Evolutionary conservation across 2,888 invertebrate genomes (phyloP).

Genomic region (Torymus aiolomorphi): DNA sequence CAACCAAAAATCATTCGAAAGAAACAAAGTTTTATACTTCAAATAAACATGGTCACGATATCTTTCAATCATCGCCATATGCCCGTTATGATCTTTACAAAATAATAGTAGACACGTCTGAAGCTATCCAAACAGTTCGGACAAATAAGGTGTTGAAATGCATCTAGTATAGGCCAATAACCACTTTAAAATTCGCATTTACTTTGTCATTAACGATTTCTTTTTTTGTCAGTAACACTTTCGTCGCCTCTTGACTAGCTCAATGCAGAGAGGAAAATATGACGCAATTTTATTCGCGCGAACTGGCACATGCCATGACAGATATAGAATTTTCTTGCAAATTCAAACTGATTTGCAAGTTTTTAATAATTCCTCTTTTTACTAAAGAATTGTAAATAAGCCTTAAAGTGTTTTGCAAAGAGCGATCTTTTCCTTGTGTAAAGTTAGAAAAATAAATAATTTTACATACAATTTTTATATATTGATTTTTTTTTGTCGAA

Average conservation of each 20-base stretch:
- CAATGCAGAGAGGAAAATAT: background rate
- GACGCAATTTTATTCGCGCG: slow-evolving; percentile 26
- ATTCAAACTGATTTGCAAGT: slow-evolving; percentile 1
- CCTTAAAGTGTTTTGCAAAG: too few species aligned
- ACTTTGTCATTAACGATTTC: slow-evolving; percentile 30
- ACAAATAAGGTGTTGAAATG: slow-evolving; percentile 27
- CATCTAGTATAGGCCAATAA: background rate
- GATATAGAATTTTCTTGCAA: background rate
- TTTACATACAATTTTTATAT: too few species aligned
- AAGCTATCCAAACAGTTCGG: slow-evolving; percentile 8
- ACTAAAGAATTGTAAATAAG: too few species aligned
- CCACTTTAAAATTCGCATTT: slow-evolving; percentile 23
- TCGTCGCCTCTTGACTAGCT: slow-evolving; percentile 7
- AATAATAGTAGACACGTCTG: background rate
- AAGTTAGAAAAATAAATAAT: too few species aligned
- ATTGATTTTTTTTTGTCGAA: too few species aligned
- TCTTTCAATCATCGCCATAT: too few species aligned
- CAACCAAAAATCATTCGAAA: too few species aligned
- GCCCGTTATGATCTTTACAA: background rate
- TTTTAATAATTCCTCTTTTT: background rate
- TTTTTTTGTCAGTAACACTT: slow-evolving; percentile 22
- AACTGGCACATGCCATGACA: slow-evolving; percentile 3
- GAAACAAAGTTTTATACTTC: too few species aligned
- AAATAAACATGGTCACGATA: too few species aligned
- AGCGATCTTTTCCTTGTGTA: too few species aligned